Conservation (phyloP, 2,113 vertebrate genomes). For the Oryzias javanicus region DNA sequence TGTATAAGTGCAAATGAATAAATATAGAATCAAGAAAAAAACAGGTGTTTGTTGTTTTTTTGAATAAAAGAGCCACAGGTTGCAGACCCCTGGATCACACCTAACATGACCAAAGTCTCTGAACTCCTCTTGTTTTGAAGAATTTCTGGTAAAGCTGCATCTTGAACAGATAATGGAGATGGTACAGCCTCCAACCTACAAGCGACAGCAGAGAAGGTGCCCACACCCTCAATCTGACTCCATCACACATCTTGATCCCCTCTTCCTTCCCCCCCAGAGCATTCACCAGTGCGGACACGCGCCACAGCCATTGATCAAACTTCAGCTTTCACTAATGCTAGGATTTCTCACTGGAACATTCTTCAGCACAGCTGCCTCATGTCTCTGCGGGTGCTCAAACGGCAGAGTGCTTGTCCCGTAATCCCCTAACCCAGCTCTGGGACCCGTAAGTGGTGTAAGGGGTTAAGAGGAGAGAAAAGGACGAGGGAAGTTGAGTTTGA, state of each 20-base stretch:
- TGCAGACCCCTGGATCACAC: too few relatives aligned
- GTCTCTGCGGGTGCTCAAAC: slow-evolving; percentile 43
- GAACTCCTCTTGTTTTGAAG: slow-evolving; percentile 38
- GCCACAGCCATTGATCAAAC: slow-evolving; percentile 70
- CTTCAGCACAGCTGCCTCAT: slow-evolving; percentile 47
- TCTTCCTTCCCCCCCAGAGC: slow-evolving; percentile 48
- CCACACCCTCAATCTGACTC: slow-evolving; percentile 57
- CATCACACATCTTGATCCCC: slow-evolving; percentile 64
- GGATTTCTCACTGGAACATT: slow-evolving; percentile 58
- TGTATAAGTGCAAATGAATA: too few relatives aligned
- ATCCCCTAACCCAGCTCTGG: slow-evolving; percentile 55
- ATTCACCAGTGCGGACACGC: slow-evolving; percentile 70
- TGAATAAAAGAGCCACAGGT: too few relatives aligned
- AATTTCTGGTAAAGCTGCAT: slow-evolving; percentile 1
- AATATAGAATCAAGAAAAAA: too few relatives aligned
- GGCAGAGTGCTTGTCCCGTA: slow-evolving; percentile 49
- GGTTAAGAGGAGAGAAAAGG: slow-evolving; percentile 55
- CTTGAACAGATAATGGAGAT: slow-evolving; percentile 4
- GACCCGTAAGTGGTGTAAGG: slow-evolving; percentile 64
- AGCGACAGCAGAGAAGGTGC: slow-evolving; percentile 65
- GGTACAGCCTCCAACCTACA: slow-evolving; percentile 54
- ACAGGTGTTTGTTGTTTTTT: too few relatives aligned
- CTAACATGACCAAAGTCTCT: not conserved
- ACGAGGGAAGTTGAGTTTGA: slow-evolving; percentile 56
- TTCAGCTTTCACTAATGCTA: slow-evolving; percentile 59